Conservation (phyloP, 1,140 invertebrate genomes). For the Nasonia vitripennis region DNA sequence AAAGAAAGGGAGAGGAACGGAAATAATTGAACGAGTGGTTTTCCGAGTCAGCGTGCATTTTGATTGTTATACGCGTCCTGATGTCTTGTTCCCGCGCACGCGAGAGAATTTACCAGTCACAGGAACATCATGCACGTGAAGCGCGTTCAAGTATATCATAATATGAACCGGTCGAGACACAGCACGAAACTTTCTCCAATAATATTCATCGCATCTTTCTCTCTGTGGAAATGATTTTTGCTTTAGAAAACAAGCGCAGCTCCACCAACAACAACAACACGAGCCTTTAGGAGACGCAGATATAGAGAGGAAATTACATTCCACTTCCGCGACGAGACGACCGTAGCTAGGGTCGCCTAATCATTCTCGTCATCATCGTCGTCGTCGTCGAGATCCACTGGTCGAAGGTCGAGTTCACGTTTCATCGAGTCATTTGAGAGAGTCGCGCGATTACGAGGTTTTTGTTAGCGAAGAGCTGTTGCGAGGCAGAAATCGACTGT, state of each 20-base stretch:
- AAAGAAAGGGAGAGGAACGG: too few relatives aligned
- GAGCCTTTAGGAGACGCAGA: neutral
- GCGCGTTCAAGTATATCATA: neutral
- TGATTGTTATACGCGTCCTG: too few relatives aligned
- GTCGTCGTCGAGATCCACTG: neutral
- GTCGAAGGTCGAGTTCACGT: slow-evolving; percentile 20
- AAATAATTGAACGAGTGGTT: neutral
- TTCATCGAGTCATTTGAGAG: slow-evolving; percentile 23
- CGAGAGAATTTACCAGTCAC: neutral
- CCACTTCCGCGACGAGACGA: slow-evolving; percentile 13
- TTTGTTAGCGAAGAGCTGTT: slow-evolving; percentile 4
- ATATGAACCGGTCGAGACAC: neutral
- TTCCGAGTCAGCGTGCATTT: too few relatives aligned
- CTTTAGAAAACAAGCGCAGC: neutral
- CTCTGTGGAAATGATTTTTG: slow-evolving; percentile 45
- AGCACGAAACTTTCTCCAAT: slow-evolving; percentile 41
- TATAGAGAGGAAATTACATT: slow-evolving; percentile 19
- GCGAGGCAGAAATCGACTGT: neutral
- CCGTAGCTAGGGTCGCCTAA: neutral
- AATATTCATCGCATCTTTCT: slow-evolving; percentile 6
- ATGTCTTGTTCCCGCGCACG: too few relatives aligned
- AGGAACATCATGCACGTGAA: neutral
- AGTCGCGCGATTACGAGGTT: slow-evolving; percentile 17
- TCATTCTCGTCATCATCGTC: neutral
- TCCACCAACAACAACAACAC: neutral